phyloP scores from a whole-genome alignment of 2,113 vertebrate genomes.

The Mirounga angustirostris region DNA sequence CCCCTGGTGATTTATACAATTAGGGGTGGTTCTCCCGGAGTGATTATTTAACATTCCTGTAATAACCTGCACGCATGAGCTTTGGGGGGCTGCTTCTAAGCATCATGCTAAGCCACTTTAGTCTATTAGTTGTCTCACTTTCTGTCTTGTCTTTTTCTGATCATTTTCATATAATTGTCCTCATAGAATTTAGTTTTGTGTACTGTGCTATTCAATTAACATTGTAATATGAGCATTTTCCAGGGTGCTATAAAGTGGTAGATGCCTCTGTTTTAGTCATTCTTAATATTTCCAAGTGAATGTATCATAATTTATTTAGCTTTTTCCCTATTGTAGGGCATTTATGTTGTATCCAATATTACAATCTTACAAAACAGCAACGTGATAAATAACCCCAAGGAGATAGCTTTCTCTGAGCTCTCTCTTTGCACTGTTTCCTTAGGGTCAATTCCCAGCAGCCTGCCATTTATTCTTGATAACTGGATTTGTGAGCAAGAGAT shows the following conservation, averaged over 20 bases:
- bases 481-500: constrained; percentile 62
- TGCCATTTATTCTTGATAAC: constrained; percentile 67
- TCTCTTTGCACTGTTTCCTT: constrained; percentile 39
- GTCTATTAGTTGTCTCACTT: not conserved
- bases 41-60: not conserved
- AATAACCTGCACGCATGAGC: not conserved
- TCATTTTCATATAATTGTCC: not conserved
- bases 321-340: not conserved
- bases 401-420: not conserved
- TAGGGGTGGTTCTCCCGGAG: not conserved
- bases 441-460: constrained; percentile 57
- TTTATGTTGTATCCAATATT: constrained; percentile 43
- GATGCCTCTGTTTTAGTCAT: not conserved
- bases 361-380: not conserved
- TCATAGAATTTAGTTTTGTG: not conserved
- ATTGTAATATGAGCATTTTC: not conserved
- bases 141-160: not conserved
- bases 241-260: not conserved
- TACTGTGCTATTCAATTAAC: not conserved
- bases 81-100: not conserved
- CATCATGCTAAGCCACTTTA: not conserved
- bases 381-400: constrained; percentile 46
- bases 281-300: constrained; percentile 32
- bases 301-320: constrained; percentile 22
- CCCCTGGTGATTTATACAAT: not conserved